Conservation (phyloP, 2,888 invertebrate genomes). For the Amphipoea lucens region DNA sequence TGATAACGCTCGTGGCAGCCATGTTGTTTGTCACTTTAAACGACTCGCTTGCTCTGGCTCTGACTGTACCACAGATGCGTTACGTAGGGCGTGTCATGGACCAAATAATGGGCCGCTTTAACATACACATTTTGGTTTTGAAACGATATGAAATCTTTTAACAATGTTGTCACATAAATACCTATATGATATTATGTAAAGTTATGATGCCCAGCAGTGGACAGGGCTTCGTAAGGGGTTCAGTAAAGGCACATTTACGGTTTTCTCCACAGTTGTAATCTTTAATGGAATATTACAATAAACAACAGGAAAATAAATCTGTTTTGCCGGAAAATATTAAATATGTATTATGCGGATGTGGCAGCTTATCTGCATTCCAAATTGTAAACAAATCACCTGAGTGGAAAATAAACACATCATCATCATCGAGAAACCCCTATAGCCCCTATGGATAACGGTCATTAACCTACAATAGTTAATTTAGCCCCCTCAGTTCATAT, state of each 20-base stretch:
- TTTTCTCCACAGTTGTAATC: neutral
- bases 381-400: conserved; percentile 13
- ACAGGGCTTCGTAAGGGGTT: neutral
- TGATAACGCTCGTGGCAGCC: conserved; percentile 82
- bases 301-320: conserved; percentile 21
- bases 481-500: neutral
- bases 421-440: neutral
- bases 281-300: neutral
- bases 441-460: neutral
- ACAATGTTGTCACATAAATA: neutral
- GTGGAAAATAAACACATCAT: neutral
- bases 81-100: conserved; percentile 62
- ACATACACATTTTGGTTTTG: conserved; percentile 3
- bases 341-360: neutral
- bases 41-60: conserved; percentile 55
- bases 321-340: neutral
- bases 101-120: conserved; percentile 19
- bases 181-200: neutral
- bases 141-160: neutral
- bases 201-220: neutral
- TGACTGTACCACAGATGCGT: conserved; percentile 55
- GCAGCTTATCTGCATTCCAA: neutral
- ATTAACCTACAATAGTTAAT: neutral
- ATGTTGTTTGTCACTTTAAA: conserved; percentile 76
- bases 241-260: neutral